Conservation (phyloP, 2,888 invertebrate genomes). For the Lithophane ornitopus region DNA sequence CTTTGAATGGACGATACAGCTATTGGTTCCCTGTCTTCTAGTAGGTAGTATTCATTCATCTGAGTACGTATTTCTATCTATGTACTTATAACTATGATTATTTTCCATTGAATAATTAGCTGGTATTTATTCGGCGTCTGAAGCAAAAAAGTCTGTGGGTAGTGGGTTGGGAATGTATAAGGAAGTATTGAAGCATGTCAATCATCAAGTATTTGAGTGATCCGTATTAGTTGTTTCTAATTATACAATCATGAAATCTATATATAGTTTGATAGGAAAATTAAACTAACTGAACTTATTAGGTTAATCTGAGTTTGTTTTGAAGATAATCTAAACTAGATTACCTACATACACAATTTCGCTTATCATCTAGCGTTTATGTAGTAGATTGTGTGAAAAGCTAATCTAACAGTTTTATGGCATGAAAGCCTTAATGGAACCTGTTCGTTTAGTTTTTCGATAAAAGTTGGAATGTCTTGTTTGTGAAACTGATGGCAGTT, state of each 20-base stretch:
- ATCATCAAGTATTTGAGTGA: slow-evolving; percentile 22
- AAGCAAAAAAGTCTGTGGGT: slow-evolving; percentile 27
- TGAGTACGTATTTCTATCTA: neutral
- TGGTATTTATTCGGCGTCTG: neutral
- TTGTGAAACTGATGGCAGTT: slow-evolving; percentile 15
- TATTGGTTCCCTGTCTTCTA: neutral
- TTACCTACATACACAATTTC: neutral
- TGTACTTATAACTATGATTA: neutral
- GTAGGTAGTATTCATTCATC: slow-evolving; percentile 7
- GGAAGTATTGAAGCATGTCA: slow-evolving; percentile 38
- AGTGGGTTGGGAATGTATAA: neutral
- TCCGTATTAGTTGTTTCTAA: neutral
- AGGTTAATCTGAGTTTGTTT: slow-evolving; percentile 19
- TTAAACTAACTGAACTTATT: slow-evolving; percentile 7
- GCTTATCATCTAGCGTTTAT: slow-evolving; percentile 2
- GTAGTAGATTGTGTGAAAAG: slow-evolving; percentile 1
- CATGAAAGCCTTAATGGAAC: slow-evolving; percentile 5
- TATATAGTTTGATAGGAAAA: neutral
- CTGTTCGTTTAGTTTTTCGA: slow-evolving; percentile 14
- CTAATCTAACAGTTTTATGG: slow-evolving; percentile 24
- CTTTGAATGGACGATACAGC: neutral
- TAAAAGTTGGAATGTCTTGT: neutral
- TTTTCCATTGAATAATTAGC: neutral
- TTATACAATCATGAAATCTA: neutral
- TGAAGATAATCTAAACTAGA: slow-evolving; percentile 34